Evolutionary conservation across 2,113 vertebrate species (phyloP).

Genomic region (Ptychochromis oligacanthus): DNA sequence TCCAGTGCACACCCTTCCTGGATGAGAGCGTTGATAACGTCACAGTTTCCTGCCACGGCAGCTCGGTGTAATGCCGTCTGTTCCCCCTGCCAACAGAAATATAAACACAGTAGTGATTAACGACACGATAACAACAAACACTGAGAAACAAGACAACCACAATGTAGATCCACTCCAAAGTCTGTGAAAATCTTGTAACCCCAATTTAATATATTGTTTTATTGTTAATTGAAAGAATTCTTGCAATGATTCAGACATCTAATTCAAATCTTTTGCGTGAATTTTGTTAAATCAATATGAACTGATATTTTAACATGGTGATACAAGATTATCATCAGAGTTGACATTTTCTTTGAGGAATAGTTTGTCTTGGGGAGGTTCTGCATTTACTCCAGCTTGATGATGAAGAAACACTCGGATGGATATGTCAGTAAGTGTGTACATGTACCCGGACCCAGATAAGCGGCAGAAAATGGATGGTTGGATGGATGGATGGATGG

Average conservation of each 20-base stretch:
- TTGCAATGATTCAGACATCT: background rate
- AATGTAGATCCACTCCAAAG: background rate
- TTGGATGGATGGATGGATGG: too few relatives aligned
- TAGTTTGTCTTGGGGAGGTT: background rate
- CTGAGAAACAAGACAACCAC: background rate
- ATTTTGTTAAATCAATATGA: background rate
- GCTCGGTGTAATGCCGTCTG: slow-evolving; percentile 96
- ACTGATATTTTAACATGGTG: background rate
- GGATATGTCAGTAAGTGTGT: background rate
- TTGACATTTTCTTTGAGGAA: background rate
- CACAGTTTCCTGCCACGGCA: slow-evolving; percentile 89
- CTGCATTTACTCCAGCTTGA: background rate
- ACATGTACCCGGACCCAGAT: background rate
- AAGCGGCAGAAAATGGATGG: background rate
- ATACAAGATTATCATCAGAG: background rate
- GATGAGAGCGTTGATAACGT: slow-evolving; percentile 87
- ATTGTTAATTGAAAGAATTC: too few relatives aligned
- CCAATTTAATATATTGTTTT: background rate
- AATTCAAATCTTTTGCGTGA: background rate
- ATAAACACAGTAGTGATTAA: background rate
- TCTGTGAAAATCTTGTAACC: background rate
- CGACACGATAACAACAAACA: background rate
- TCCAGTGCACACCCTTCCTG: slow-evolving; percentile 94
- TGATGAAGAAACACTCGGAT: too few relatives aligned
- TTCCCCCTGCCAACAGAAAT: slow-evolving; percentile 82